These are phyloP conservation scores for Austrofundulus limnaeus DNA, from an alignment of 2,113 vertebrate genomes.

Conservation along the genomic window DNA sequence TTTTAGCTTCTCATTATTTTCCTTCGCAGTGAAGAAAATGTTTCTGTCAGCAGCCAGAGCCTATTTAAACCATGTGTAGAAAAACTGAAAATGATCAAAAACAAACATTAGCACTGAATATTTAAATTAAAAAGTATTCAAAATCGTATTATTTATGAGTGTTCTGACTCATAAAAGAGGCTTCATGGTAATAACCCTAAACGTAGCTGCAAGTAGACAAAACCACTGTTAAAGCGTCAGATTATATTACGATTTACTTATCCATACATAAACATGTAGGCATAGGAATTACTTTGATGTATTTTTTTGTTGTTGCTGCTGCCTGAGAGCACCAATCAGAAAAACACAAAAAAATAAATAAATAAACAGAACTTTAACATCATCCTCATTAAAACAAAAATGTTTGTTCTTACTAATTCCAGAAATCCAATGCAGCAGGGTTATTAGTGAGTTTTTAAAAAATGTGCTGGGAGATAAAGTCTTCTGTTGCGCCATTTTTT, in stretches of 20 bases:
- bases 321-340: neutral
- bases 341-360: too few relatives aligned
- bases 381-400: slow-evolving; percentile 1
- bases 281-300: too few relatives aligned
- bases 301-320: neutral
- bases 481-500: neutral
- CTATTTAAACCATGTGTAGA: neutral
- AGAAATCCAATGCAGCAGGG: neutral
- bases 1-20: slow-evolving; percentile 25
- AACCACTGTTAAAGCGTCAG: neutral
- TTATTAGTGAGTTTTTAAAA: neutral
- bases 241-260: too few relatives aligned
- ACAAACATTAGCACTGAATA: neutral
- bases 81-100: slow-evolving; percentile 6
- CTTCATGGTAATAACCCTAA: neutral
- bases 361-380: neutral
- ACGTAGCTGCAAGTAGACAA: neutral
- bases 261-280: too few relatives aligned
- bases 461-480: neutral
- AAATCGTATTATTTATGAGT: neutral
- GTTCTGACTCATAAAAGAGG: neutral
- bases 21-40: slow-evolving; percentile 13
- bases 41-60: neutral
- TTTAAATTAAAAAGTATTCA: too few relatives aligned
- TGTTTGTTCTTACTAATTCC: slow-evolving; percentile 3